A percentile compares a stretch with the other conserved stretches of the same genome.
Conservation (phyloP, 2,888 invertebrate species). For the Athalia rosae region DNA sequence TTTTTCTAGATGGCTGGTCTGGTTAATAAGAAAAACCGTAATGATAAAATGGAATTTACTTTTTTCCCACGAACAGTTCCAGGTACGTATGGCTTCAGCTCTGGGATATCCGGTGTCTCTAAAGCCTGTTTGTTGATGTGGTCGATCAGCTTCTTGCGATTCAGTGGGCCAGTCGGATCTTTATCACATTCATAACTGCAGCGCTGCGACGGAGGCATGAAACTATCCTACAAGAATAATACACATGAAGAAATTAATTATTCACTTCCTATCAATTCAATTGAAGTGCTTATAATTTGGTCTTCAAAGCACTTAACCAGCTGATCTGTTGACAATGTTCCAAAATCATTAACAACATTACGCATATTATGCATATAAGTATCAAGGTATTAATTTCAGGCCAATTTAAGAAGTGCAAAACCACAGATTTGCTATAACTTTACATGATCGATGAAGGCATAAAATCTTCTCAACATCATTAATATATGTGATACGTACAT, state of each 20-base stretch:
- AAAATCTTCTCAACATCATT: conserved; percentile 1
- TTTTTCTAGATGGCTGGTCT: no score
- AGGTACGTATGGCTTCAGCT: conserved; percentile 93
- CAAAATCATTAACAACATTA: no score
- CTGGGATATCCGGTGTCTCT: conserved; percentile 98
- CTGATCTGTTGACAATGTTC: no score
- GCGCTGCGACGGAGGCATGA: conserved; percentile 96
- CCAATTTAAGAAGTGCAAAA: no score
- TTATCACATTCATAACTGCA: conserved; percentile 98
- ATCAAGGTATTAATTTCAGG: no score
- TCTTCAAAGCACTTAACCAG: no score
- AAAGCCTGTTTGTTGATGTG: conserved; percentile 99
- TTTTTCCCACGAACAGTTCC: conserved; percentile 95
- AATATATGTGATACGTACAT: conserved; percentile 82
- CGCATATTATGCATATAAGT: no score
- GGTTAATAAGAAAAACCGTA: background rate
- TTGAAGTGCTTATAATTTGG: no score
- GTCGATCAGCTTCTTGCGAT: conserved; percentile 95
- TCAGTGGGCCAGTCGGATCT: conserved; percentile 95
- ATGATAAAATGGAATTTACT: conserved; percentile 74
- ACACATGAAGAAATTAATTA: conserved; percentile 27
- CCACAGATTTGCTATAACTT: background rate
- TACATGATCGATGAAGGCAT: background rate
- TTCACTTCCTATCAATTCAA: background rate
- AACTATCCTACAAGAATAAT: conserved; percentile 86